Evolutionary conservation across 2,888 invertebrate genomes (phyloP), one percentile per base, ranked within the genome.

Genomic region (Orchestes rusci): DNA sequence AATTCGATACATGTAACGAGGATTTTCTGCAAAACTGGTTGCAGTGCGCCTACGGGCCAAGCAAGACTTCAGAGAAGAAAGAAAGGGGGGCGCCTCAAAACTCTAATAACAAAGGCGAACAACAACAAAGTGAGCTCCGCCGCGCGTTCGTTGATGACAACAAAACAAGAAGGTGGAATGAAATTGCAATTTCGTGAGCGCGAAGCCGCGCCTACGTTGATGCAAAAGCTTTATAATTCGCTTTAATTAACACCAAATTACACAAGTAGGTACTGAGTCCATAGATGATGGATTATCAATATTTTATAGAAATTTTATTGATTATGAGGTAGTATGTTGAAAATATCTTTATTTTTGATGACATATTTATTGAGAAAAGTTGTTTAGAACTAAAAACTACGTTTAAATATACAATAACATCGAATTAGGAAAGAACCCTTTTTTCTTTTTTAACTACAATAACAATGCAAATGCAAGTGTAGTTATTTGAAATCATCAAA

Each of bases 131-230:
- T 32, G 28, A 37, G 36, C 13, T 13, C 20, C 16, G 19, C 20
- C 36, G 27, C 17, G 19, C 15, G 27, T n/a, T 18, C 18, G 23
- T 27, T 43, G 39, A 39, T 44, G 44, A 39, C 33, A 34, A 44
- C 34, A 44, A 39, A 44, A 39, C 44, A 44, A 44, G 34, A 28
- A 44, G 32, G 34, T 32, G 34, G 35, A 44, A 44, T 39, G 44
- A 34, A 44, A 44, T 44, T 44, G 44, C 43, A 43, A 43, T 43
- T 43, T 43, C 43, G 43, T 39, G 38, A 43, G 38, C 43, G 33
- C 18, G 39, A 39, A 19, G 34, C 33, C 16, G 44, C 39, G 34
- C 39, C n/a, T n/a, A n/a, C n/a, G n/a, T n/a, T n/a, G n/a, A n/a
- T n/a, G n/a, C n/a, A n/a, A n/a, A n/a, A n/a, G n/a, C n/a, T n/a